These are phyloP conservation scores for Emydura subglobosa DNA, from an alignment of 2,113 vertebrate species.

Conservation along the genomic window DNA sequence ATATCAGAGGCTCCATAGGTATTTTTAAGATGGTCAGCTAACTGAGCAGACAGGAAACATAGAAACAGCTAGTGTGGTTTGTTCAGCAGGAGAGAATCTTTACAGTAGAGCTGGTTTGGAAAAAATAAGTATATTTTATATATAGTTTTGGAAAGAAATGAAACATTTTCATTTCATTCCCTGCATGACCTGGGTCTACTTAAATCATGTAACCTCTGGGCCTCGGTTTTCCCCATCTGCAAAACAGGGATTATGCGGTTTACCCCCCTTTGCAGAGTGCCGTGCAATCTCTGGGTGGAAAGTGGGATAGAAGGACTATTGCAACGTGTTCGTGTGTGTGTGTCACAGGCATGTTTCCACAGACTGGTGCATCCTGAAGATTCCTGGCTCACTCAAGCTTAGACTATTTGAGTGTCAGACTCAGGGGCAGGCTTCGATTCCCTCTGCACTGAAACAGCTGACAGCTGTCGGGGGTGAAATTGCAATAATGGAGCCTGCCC, in stretches of 20 bases:
- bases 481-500: neutral
- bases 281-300: neutral
- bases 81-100: no score
- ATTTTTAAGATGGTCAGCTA: neutral
- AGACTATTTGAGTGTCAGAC: neutral
- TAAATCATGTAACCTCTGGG: neutral
- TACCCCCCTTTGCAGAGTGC: neutral
- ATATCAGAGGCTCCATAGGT: neutral
- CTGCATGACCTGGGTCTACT: neutral
- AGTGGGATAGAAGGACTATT: neutral
- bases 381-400: neutral
- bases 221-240: neutral
- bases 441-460: neutral
- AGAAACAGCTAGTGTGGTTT: no score
- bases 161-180: no score
- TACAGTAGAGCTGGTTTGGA: no score
- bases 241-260: neutral
- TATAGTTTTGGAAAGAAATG: no score
- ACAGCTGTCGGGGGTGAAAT: neutral
- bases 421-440: neutral
- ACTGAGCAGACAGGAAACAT: neutral
- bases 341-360: neutral
- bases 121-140: no score
- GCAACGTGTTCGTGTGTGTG: neutral
- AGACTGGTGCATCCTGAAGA: neutral